Evolutionary conservation across 2,113 vertebrate species (phyloP), one percentile per base, ranked within the genome.

Genomic region (Myanophis thanlyinensis): DNA sequence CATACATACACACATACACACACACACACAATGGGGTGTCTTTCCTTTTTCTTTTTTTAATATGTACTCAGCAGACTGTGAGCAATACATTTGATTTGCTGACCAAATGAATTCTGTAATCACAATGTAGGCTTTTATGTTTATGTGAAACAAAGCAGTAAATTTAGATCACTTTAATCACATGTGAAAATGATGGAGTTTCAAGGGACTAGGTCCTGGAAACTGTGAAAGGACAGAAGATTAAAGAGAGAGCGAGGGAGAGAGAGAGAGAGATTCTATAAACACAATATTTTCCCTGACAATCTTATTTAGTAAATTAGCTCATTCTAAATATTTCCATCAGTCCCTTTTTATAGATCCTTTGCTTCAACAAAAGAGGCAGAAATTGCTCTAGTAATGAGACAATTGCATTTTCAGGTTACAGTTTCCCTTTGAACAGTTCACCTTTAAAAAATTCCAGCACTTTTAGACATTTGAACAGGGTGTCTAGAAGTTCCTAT

Each of bases 281-380:
- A 95, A 96, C 96, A 96, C 97, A 97, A 94, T 95, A 93, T 96
- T 96, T 97, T 96, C 97, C 96, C 97, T 95, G 90, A 93, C 85
- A 90, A 95, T 96, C 95, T 95, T 91, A 95, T 40, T 94, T 94
- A 94, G 95, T 89, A 95, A 95, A 95, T 90, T 94, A 89, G 92
- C 85, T 94, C 91, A 85, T 94, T 90, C 59, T 89, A 96, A 96
- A 94, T 56, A 93, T 95, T 95, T 94, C 93, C 94, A 90, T 94
- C 93, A 23, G 56, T 48, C 93, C 94, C 94, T 40, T 92, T 94
- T 90, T 91, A 22, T 88, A 91, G 2, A 89, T 91, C 27, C 23
- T 46, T 85, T 35, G 51, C 51, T 85, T 20, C 6, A 22, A 6
- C 30, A 40, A 84, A 89, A 89, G 80, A 1, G 67, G 18, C 51